Base-by-base conservation (phyloP, 2,113 vertebrate species). In the Heterochromis multidens region DNA sequence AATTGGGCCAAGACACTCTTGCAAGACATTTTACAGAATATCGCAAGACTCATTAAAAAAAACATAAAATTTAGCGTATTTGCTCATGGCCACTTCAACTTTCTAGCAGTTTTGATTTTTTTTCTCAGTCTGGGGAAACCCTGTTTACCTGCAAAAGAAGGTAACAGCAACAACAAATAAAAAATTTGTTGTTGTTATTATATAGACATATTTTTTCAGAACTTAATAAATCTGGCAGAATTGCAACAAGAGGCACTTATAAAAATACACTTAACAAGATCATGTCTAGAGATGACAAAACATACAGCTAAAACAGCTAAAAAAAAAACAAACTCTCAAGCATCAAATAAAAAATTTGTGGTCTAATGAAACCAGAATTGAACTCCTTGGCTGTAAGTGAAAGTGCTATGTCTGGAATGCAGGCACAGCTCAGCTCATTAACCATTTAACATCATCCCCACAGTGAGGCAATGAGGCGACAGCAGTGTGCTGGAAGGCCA, bases 381-480 rank as follows among this genome's bases (percentile, higher is more conserved):
- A 89, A 79, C 27, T 84, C 59, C 60, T 76, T 56, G 29, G 57
- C 80, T 77, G 54, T 70, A 81, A 89, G n/a, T 83, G 79, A 81
- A 91, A 86, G 63, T 79, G 82, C n/a, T 65, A 80, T 40, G 57
- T 80, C 82, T 84, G 46, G 59, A 60, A 77, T 87, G 49, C 43
- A 33, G 49, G 17, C 46, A 77, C 78, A 87, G 91, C 81, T 90
- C 78, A 87, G 91, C 81, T 90, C 91, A 88, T 92, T 92, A 90
- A 87, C 37, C 79, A 80, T 82, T 82, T 61, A 82, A 58, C 63
- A 61, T 29, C 52, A 81, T 43, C 33, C 79, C 88, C n/a, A 56
- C 59, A 79, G 86, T 62, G 88, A 89, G 46, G 81, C 88, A 91
- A 83, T 88, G 89, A 91, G 72, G 84, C 80, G 74, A 59, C 46